Percentiles rank a stretch among this genome's conserved stretches.
Evolutionary conservation across 2,113 vertebrate species (phyloP).

Genomic region (Actenoides lindsayi): DNA sequence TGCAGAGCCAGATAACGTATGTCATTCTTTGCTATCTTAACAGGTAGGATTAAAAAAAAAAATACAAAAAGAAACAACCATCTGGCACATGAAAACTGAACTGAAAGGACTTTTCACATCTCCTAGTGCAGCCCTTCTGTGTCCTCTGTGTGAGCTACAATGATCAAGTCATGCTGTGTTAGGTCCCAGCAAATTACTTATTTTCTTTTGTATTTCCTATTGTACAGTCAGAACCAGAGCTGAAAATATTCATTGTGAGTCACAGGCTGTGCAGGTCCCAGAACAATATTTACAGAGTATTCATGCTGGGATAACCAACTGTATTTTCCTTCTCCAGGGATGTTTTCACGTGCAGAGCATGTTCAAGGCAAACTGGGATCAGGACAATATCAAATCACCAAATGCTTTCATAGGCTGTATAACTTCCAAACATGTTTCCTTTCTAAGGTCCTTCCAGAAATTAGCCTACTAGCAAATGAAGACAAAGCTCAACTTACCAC

Average conservation of each 20-base stretch:
- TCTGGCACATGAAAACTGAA: constrained; percentile 10
- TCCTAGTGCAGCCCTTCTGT: neutral
- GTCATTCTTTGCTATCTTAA: constrained; percentile 53
- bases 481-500: neutral
- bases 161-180: neutral
- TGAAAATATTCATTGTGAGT: constrained; percentile 35
- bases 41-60: constrained; percentile 47
- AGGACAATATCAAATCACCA: constrained; percentile 6
- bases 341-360: neutral
- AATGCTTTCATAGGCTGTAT: neutral
- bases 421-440: neutral
- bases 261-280: constrained; percentile 35
- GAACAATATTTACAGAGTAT: constrained; percentile 49
- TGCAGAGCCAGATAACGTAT: constrained; percentile 47
- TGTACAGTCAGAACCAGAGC: constrained; percentile 15
- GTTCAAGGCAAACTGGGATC: constrained; percentile 13
- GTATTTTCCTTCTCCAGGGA: constrained; percentile 46
- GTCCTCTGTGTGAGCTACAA: neutral
- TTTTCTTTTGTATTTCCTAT: constrained; percentile 40
- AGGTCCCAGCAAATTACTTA: neutral
- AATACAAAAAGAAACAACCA: neutral
- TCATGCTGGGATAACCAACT: constrained; percentile 38
- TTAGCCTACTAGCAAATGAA: neutral
- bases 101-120: constrained; percentile 2
- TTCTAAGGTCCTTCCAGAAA: constrained; percentile 8